Conservation (phyloP, 2,888 invertebrate species). For the Gastracanthus pulcherrimus region DNA sequence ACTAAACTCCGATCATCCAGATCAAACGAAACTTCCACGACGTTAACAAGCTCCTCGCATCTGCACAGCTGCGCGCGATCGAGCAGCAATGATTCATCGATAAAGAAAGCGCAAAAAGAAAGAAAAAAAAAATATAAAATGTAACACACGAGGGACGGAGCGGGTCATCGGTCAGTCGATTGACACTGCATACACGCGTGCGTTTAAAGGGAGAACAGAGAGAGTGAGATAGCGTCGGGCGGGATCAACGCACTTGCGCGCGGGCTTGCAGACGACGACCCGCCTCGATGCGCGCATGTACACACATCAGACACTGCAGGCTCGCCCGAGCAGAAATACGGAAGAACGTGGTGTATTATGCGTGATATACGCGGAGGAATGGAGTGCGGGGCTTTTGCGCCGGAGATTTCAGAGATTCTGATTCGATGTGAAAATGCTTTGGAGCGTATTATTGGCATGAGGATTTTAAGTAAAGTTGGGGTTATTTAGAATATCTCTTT, state of each 20-base stretch:
- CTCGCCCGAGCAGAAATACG: conserved; percentile 18
- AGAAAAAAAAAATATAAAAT: too few relatives aligned
- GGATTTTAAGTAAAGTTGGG: too few relatives aligned
- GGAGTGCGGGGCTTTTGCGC: not conserved
- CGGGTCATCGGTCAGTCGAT: conserved; percentile 41
- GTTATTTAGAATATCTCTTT: too few relatives aligned
- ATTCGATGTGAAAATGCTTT: too few relatives aligned
- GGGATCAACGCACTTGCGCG: conserved; percentile 48
- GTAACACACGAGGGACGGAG: too few relatives aligned
- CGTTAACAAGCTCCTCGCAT: too few relatives aligned
- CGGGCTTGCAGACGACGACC: not conserved
- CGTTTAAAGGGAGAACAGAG: not conserved
- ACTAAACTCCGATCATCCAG: conserved; percentile 27
- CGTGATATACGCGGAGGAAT: not conserved
- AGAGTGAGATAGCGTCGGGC: not conserved
- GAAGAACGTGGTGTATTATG: not conserved
- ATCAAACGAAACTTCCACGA: conserved; percentile 8
- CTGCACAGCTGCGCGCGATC: not conserved
- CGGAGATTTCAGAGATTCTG: too few relatives aligned
- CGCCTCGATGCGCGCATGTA: not conserved
- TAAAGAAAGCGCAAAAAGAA: too few relatives aligned
- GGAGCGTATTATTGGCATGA: too few relatives aligned
- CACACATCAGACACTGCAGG: too few relatives aligned
- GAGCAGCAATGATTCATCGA: conserved; percentile 28
- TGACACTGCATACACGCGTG: conserved; percentile 21